phyloP scores from a whole-genome alignment of 1,140 invertebrate genomes.

The Drosophila sp. region DNA sequence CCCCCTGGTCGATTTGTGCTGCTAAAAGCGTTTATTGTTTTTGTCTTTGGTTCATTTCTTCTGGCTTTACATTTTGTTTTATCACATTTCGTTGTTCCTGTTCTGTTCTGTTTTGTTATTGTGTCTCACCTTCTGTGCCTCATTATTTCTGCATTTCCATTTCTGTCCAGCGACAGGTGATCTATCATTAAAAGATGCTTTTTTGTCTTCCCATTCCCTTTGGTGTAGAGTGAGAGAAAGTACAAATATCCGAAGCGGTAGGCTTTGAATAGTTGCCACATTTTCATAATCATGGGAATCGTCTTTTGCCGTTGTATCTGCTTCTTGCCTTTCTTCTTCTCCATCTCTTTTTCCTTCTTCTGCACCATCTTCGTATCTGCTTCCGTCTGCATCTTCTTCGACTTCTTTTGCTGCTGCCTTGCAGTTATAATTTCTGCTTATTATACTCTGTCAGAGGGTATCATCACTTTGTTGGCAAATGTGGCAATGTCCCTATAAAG shows the following conservation, averaged over 20 bases:
- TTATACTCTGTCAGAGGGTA: neutral
- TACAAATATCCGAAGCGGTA: neutral
- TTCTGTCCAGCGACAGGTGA: constrained; percentile 34
- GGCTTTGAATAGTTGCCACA: constrained; percentile 49
- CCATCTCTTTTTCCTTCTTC: neutral
- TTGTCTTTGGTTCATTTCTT: constrained; percentile 30
- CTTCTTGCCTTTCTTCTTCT: neutral
- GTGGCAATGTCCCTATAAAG: neutral
- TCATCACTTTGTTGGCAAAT: neutral
- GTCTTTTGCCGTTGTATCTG: neutral
- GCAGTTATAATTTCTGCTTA: constrained; percentile 62
- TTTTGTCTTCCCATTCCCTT: constrained; percentile 22
- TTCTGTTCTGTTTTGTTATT: constrained; percentile 36
- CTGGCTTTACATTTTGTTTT: neutral
- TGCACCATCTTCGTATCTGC: neutral
- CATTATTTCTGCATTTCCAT: constrained; percentile 57
- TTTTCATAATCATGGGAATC: constrained; percentile 13
- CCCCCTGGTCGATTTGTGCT: neutral
- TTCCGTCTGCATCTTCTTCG: neutral
- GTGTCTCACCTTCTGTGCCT: constrained; percentile 54
- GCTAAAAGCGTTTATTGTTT: constrained; percentile 17
- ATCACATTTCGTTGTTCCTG: neutral
- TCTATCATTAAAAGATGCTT: constrained; percentile 73
- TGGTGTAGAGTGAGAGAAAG: neutral
- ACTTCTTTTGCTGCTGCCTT: constrained; percentile 21